A percentile compares a stretch with the other conserved stretches of the same genome.
phyloP scores from a whole-genome alignment of 92 coral and sea anemone species.

The Heteractis magnifica region DNA sequence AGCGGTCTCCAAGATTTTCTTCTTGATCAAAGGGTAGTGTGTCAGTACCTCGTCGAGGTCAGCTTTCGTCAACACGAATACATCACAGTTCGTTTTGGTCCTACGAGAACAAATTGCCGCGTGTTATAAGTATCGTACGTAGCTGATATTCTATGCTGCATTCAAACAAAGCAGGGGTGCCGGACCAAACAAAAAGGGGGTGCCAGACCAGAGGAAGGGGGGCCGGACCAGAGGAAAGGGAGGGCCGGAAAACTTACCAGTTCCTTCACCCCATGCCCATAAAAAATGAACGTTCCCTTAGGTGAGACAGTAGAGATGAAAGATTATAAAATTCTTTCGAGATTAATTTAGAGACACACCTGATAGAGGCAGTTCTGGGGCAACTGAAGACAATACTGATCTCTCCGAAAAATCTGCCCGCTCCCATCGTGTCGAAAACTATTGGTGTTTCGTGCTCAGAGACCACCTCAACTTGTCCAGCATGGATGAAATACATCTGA shows the following conservation, averaged over 20 bases:
- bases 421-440: conserved; percentile 77
- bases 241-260: no score
- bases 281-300: background rate
- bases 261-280: no score
- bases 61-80: conserved; percentile 73
- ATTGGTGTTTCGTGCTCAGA: conserved; percentile 83
- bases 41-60: conserved; percentile 81
- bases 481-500: conserved; percentile 87
- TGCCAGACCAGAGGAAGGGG: no score
- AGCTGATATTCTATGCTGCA: no score
- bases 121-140: background rate
- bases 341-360: conserved; percentile 29
- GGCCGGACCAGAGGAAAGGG: no score
- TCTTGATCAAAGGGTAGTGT: conserved; percentile 80
- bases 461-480: conserved; percentile 80
- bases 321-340: no score
- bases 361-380: conserved; percentile 87
- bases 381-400: conserved; percentile 81
- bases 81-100: conserved; percentile 73
- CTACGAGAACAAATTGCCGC: conserved; percentile 20
- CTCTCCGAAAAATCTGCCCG: conserved; percentile 89
- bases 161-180: no score
- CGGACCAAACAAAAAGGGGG: no score
- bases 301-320: no score
- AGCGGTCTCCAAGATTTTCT: conserved; percentile 74